These are phyloP conservation scores for Myripristis jacobus DNA, from an alignment of 2,797 vertebrate species.

Conservation along the genomic window DNA sequence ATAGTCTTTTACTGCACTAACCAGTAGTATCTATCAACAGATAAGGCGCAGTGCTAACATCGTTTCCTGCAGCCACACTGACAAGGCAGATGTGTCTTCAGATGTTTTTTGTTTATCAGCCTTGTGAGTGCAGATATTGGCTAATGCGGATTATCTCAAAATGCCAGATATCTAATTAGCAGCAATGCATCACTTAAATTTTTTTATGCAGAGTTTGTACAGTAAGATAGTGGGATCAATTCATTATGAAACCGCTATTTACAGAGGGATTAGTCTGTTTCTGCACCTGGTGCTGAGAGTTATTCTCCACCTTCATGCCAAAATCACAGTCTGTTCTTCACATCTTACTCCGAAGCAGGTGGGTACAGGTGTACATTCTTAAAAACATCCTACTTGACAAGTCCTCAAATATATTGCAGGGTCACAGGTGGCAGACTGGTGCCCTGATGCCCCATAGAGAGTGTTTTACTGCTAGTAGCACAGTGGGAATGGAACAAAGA, in stretches of 20 bases:
- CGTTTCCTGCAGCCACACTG: too few relatives aligned
- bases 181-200: too few relatives aligned
- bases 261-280: not conserved
- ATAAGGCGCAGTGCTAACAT: too few relatives aligned
- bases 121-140: too few relatives aligned
- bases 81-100: too few relatives aligned
- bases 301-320: not conserved
- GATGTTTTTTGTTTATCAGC: too few relatives aligned
- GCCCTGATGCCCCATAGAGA: not conserved
- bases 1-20: too few relatives aligned
- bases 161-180: too few relatives aligned
- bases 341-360: slow-evolving; percentile 15
- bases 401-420: not conserved
- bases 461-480: slow-evolving; percentile 4
- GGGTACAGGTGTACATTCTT: slow-evolving; percentile 25
- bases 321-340: not conserved
- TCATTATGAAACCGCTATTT: not conserved
- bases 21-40: too few relatives aligned
- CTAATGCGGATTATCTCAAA: too few relatives aligned
- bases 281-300: slow-evolving; percentile 22
- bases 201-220: too few relatives aligned
- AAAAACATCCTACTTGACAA: slow-evolving; percentile 20
- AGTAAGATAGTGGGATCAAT: not conserved
- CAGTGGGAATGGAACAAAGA: not conserved
- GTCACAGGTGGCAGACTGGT: not conserved